Percentiles rank a stretch among this genome's conserved stretches.
Evolutionary conservation across 2,888 invertebrate species (phyloP).

Genomic region (Sarcophaga carnaria): DNA sequence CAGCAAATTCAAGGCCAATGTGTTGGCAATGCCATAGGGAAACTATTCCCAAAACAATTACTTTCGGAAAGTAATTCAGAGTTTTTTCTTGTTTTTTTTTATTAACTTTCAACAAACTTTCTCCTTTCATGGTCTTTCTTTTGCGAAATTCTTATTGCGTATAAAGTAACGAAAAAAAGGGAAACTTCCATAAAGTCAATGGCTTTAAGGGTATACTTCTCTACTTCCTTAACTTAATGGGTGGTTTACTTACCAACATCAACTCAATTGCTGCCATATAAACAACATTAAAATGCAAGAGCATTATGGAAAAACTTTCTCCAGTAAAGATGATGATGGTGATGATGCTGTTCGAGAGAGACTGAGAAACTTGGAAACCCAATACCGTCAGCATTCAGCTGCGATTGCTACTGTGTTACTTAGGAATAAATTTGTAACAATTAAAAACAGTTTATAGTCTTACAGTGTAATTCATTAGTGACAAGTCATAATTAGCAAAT

Average conservation of each 20-base stretch:
- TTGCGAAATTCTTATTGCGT: too few relatives aligned
- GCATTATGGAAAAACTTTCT: background rate
- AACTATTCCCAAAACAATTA: background rate
- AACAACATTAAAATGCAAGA: background rate
- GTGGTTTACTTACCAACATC: too few relatives aligned
- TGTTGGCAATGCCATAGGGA: background rate
- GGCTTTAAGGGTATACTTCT: constrained; percentile 7
- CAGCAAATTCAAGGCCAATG: background rate
- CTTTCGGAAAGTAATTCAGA: background rate
- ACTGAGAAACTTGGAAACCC: background rate
- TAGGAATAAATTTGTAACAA: background rate
- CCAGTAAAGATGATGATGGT: background rate
- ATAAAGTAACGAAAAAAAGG: too few relatives aligned
- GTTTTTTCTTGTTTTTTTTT: background rate
- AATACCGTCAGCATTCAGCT: background rate
- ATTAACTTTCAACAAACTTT: background rate
- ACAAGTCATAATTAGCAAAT: constrained; percentile 17
- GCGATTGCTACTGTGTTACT: too few relatives aligned
- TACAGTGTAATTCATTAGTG: constrained; percentile 10
- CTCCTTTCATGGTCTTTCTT: background rate
- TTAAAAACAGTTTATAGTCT: background rate
- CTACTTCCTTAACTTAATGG: too few relatives aligned
- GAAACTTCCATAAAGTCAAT: constrained; percentile 20
- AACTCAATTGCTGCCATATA: background rate
- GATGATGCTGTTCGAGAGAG: too few relatives aligned